Base-by-base conservation (phyloP, 2,113 vertebrate genomes). In the Gopherus flavomarginatus region DNA sequence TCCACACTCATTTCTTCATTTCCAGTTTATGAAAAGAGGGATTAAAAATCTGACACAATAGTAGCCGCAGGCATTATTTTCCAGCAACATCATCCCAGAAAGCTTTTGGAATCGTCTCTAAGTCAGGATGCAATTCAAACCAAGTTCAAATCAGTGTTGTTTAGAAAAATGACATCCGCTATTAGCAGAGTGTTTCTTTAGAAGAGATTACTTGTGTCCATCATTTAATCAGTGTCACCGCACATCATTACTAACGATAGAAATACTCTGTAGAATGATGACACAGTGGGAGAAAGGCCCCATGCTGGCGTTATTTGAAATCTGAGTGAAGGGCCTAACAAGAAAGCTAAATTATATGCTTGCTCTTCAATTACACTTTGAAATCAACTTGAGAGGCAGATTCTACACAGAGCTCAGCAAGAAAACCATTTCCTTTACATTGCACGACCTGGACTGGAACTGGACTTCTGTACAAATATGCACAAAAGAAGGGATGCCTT, bases 1-100 rank as follows among this genome's bases (percentile, higher is more conserved):
- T 98, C 97, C 97, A 97, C 94, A 83, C 97, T 96, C 96, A 69
- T 83, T 95, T 98, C 97, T 98, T 97, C 95, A 83, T 94, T 97
- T 97, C 96, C 97, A 98, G 94, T 97, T 97, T 98, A 98, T 98
- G 98, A 97, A 97, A 98, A 98, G 94, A 97, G 97, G 97, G 97
- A 98, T 98, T 97, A 97, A 97, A 98, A 97, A 96, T 97, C 94
- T 98, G 98, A 97, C 97, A 96, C 92, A 96, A 95, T 88, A 96
- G 96, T 62, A 81, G 90, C 94, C 90, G 24, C 50, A 94, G 53
- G 92, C 98, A 98, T 98, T 98, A 96, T 97, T 98, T 97, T 96
- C 94, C 95, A 97, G 83, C 95, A 97, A 95, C 96, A 95, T 98
- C 97, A 98, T 97, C 96, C 94, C 92, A 92, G 92, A 69, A 90